A percentile compares a stretch with the other conserved stretches of the same genome.
These are phyloP conservation scores for Amphipyra berbera DNA, from an alignment of 2,888 invertebrate genomes.

Conservation along the genomic window DNA sequence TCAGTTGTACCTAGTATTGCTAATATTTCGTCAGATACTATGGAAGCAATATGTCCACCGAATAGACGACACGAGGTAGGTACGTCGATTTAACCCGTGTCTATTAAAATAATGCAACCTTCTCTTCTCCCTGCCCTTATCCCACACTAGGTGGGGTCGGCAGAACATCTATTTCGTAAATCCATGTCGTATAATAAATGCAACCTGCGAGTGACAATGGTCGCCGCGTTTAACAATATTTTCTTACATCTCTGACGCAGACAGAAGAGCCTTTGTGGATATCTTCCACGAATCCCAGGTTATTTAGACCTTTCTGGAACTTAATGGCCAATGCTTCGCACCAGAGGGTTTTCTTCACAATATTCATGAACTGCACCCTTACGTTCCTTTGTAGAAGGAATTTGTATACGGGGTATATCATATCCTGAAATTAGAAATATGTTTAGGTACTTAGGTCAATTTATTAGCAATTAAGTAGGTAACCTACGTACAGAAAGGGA, in stretches of 20 bases:
- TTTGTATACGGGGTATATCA: conserved; percentile 70
- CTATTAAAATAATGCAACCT: no score
- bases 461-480: no score
- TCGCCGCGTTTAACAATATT: neutral
- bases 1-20: no score
- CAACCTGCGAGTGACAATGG: neutral
- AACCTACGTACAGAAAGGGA: neutral
- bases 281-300: conserved; percentile 70
- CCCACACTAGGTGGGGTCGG: no score
- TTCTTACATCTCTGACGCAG: conserved; percentile 79
- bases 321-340: conserved; percentile 77
- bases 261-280: conserved; percentile 62
- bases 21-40: no score
- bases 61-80: no score
- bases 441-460: neutral
- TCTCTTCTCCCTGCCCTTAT: no score
- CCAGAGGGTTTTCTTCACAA: conserved; percentile 76
- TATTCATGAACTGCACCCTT: conserved; percentile 76
- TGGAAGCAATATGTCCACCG: no score
- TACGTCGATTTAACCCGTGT: no score
- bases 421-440: conserved; percentile 70
- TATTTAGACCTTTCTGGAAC: conserved; percentile 72
- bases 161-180: no score
- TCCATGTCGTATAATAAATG: no score
- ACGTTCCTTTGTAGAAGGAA: conserved; percentile 78